Base-by-base conservation (phyloP, 2,797 vertebrate species). In the Xenentodon cancila region DNA sequence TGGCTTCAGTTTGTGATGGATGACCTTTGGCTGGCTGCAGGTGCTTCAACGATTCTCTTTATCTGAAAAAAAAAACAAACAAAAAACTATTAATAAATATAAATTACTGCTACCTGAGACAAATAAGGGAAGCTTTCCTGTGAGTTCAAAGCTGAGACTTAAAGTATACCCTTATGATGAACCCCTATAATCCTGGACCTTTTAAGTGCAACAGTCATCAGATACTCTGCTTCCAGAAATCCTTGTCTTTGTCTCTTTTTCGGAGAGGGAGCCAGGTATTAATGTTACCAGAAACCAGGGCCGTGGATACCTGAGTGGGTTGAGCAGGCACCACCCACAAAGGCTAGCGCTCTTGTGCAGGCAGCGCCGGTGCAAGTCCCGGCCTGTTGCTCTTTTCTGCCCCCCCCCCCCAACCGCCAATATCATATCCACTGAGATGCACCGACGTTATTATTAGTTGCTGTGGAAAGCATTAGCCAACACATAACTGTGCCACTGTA, bases 221-320 rank as follows among this genome's bases (percentile, higher is more conserved):
- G 3, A 16, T 40, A 13, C 37, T 40, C 52, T 46, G 9, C 59
- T 58, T 27, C 44, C 32, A 64, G 25, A 63, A 32, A 22, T 32
- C 27, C 58, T 30, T 20, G 9, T 42, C 55, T 67, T 13, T 20
- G 15, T 32, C n/a, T 54, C 44, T 46, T 69, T 62, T 50, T 68
- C 42, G 74, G 30, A 49, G 76, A 82, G 72, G 59, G 51, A 74
- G 58, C 77, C 68, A 80, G 71, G 62, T 58, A 73, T 49, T 59
- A 47, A 16, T 17, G 16, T 77, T 74, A 79, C 76, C 60, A 64
- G 50, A 71, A 65, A 57, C 37, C 64, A 62, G n/a, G n/a, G n/a
- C n/a, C n/a, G n/a, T n/a, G n/a, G n/a, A n/a, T n/a, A n/a, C n/a
- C n/a, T n/a, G n/a, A n/a, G n/a, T n/a, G n/a, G n/a, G n/a, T n/a